Evolutionary conservation across 2,113 vertebrate species (phyloP).

Genomic region (Halcyon senegalensis): DNA sequence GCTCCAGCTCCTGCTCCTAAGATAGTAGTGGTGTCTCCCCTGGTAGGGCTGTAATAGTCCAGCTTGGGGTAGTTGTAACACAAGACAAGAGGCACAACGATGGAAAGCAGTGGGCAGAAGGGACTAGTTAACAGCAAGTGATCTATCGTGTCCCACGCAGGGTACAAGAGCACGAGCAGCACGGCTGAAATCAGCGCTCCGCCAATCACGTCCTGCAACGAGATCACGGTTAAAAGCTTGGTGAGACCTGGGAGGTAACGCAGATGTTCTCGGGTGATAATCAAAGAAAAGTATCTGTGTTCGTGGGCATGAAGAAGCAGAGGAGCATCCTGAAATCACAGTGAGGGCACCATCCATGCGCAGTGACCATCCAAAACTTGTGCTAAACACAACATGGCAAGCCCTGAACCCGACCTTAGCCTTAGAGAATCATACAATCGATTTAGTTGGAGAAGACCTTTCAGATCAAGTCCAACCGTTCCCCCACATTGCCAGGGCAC

Average conservation of each 20-base stretch:
- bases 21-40: constrained; percentile 92
- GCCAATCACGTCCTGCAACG: constrained; percentile 88
- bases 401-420: accelerated
- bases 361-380: neutral
- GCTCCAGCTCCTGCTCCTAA: constrained; percentile 83
- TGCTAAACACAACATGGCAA: neutral
- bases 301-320: neutral
- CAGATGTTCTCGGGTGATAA: neutral
- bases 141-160: constrained; percentile 86
- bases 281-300: neutral
- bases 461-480: neutral
- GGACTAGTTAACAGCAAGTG: constrained; percentile 81
- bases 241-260: neutral
- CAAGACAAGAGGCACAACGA: constrained; percentile 81
- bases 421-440: neutral
- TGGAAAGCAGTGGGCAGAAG: constrained; percentile 79
- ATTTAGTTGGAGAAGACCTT: neutral
- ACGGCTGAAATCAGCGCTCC: constrained; percentile 80
- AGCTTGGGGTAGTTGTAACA: constrained; percentile 90
- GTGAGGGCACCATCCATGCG: accelerated
- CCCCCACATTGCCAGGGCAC: neutral
- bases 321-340: neutral
- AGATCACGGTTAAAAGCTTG: neutral
- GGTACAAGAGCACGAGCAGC: constrained; percentile 81
- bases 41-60: constrained; percentile 89